phyloP scores from a whole-genome alignment of 2,888 invertebrate genomes.

The Acrobasis repandana region DNA sequence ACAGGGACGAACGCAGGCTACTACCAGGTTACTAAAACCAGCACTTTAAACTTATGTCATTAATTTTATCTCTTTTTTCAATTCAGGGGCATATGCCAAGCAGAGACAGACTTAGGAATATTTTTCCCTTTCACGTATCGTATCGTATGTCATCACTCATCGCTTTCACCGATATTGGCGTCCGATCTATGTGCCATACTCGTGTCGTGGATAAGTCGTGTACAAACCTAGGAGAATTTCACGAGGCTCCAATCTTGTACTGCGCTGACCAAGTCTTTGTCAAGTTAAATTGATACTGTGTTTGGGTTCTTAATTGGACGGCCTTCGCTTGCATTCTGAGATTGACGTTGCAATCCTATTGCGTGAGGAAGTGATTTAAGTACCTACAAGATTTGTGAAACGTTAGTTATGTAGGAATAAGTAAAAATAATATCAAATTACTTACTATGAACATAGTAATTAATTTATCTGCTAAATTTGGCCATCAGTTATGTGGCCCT shows the following conservation, averaged over 20 bases:
- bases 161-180: slow-evolving; percentile 14
- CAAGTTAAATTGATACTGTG: slow-evolving; percentile 70
- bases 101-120: neutral
- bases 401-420: too few species aligned
- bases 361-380: too few species aligned
- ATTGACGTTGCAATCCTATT: slow-evolving; percentile 16
- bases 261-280: slow-evolving; percentile 59
- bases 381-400: too few species aligned
- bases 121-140: neutral
- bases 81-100: neutral
- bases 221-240: slow-evolving; percentile 24
- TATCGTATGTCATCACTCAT: neutral
- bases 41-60: too few species aligned
- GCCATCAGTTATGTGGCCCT: too few species aligned
- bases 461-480: too few species aligned
- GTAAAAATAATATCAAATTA: too few species aligned
- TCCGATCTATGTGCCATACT: slow-evolving; percentile 18
- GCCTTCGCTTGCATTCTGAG: slow-evolving; percentile 38
- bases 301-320: slow-evolving; percentile 62
- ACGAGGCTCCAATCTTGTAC: slow-evolving; percentile 33
- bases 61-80: too few species aligned
- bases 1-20: too few species aligned
- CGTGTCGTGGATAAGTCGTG: slow-evolving; percentile 22
- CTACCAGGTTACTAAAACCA: too few species aligned
- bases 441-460: too few species aligned